Conservation (phyloP, 1,140 invertebrate genomes). For the Drosophila rufa region DNA sequence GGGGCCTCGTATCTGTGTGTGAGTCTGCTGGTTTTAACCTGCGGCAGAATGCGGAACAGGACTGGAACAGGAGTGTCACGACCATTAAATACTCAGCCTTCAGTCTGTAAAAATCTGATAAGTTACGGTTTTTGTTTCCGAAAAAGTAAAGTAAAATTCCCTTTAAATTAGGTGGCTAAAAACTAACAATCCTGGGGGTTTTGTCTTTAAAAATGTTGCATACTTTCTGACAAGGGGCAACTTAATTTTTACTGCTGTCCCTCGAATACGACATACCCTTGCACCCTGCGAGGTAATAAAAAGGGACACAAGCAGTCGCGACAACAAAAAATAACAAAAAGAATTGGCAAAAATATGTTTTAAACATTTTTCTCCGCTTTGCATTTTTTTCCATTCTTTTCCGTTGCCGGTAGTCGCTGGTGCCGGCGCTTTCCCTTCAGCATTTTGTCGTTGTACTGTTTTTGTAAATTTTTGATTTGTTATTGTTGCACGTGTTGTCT, state of each 20-base stretch:
- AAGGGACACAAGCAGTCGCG: slow-evolving; percentile 40
- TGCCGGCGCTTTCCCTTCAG: slow-evolving; percentile 19
- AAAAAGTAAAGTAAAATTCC: neutral
- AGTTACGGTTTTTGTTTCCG: neutral
- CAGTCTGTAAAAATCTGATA: neutral
- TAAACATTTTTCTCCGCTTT: slow-evolving; percentile 77
- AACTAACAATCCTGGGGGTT: no score
- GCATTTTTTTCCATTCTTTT: slow-evolving; percentile 52
- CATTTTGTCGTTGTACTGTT: slow-evolving; percentile 61
- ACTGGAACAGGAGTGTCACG: slow-evolving; percentile 22
- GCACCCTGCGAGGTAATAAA: neutral
- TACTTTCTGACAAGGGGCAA: no score
- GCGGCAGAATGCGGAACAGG: slow-evolving; percentile 67
- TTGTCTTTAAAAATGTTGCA: no score
- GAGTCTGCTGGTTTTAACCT: slow-evolving; percentile 66
- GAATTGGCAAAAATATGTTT: slow-evolving; percentile 76
- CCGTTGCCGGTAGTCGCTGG: slow-evolving; percentile 40
- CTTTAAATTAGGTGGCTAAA: no score
- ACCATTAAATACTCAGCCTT: neutral
- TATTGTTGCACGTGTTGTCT: slow-evolving; percentile 84
- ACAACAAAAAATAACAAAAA: slow-evolving; percentile 50
- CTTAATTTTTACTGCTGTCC: neutral
- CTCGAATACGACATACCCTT: neutral
- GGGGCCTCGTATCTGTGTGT: slow-evolving; percentile 22
- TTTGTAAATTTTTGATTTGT: slow-evolving; percentile 84